phyloP scores from a whole-genome alignment of 64 coral and sea anemone species.

The Pocillopora damicornis region DNA sequence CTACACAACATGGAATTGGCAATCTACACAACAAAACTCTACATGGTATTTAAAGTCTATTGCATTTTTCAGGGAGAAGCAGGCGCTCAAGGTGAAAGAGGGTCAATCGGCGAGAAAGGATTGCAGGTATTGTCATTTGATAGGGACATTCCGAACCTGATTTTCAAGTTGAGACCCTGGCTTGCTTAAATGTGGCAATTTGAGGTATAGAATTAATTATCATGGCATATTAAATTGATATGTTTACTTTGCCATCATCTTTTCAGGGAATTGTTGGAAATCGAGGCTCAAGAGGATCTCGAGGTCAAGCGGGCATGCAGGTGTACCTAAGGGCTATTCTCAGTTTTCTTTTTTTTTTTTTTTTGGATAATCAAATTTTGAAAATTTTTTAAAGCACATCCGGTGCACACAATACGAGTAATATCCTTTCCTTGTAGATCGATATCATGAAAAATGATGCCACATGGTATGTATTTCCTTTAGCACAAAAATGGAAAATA shows the following conservation, averaged over 20 bases:
- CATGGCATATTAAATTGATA: background rate
- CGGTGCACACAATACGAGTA: no score
- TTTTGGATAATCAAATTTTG: no score
- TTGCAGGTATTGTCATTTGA: background rate
- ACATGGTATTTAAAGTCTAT: no score
- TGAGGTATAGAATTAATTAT: background rate
- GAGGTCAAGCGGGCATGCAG: background rate
- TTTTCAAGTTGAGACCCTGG: no score
- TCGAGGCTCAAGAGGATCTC: constrained; percentile 3
- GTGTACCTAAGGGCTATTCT: background rate
- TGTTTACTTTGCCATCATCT: background rate
- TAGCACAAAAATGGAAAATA: background rate
- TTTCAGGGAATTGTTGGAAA: constrained; percentile 26
- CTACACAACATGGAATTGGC: no score
- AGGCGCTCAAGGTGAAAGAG: background rate
- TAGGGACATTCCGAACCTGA: background rate
- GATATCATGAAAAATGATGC: no score
- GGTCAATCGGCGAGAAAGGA: background rate
- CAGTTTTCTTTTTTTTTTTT: no score
- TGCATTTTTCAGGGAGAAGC: background rate
- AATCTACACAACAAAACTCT: no score
- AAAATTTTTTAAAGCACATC: no score
- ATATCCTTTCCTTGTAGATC: no score
- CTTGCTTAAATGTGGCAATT: no score
- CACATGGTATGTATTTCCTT: no score